These are phyloP conservation scores for Paramormyrops kingsleyae DNA, from an alignment of 2,113 vertebrate genomes.

Conservation along the genomic window DNA sequence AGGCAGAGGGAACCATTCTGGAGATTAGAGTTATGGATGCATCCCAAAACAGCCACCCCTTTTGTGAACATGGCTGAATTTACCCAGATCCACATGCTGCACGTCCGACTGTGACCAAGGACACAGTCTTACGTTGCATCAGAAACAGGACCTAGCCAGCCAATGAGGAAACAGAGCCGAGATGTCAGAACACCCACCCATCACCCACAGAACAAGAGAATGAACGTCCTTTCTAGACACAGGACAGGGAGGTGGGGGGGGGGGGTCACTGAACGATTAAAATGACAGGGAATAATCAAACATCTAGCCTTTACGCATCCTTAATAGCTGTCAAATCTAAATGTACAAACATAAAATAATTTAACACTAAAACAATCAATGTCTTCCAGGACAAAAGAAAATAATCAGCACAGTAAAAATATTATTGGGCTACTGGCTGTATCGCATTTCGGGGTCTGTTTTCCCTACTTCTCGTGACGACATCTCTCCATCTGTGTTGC, in stretches of 20 bases:
- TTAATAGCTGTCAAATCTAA: background rate
- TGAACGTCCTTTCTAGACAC: background rate
- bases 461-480: slow-evolving; percentile 1
- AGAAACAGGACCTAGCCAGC: background rate
- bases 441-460: background rate
- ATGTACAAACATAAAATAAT: background rate
- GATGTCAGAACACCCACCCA: background rate
- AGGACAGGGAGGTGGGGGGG: background rate
- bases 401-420: background rate
- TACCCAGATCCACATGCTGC: background rate
- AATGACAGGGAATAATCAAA: background rate
- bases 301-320: background rate
- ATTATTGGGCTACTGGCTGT: background rate
- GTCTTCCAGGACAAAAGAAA: background rate
- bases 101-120: background rate
- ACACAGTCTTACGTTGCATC: background rate
- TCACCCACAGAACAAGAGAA: background rate
- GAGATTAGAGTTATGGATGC: background rate
- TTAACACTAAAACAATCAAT: background rate
- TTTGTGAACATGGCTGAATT: background rate
- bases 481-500: slow-evolving; percentile 13
- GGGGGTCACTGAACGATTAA: background rate
- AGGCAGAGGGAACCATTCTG: background rate
- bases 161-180: background rate
- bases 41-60: background rate